Base-by-base conservation (phyloP, 2,113 vertebrate species). In the Stercorarius parasiticus region DNA sequence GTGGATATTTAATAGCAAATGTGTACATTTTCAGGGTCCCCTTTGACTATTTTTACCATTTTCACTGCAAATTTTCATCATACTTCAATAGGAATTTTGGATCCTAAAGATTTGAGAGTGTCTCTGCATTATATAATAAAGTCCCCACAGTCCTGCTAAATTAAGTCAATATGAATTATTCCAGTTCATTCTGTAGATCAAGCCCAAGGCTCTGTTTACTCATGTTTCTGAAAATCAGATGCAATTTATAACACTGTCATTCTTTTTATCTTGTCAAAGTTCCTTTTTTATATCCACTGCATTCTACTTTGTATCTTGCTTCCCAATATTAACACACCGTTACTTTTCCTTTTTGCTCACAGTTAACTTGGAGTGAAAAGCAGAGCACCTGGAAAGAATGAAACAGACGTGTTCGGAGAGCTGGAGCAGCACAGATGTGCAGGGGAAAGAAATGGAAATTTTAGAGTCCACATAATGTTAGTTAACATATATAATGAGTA, bases 201-300 rank as follows among this genome's bases (percentile, higher is more conserved):
- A 96, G 72, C 92, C 90, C 15, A 86, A 73, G 76, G 94, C 45
- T 82, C 66, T 91, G 77, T 90, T 89, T 94, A 79, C 47, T 82
- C 78, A 56, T 93, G 69, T 86, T 97, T 92, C 82, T 77, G 73
- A 93, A 91, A 89, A 96, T 73, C 42, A 86, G 23, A 70, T 69
- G 26, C 9, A 84, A 38, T 83, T 89, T 94, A 53, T 73, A 83
- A 64, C 32, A 95, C 50, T 76, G 66, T 15, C 47, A 78, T 76
- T 88, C 36, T 86, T 76, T 76, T 45, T 67, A 74, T 36, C 45
- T 82, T 81, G 36, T 78, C 71, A 53, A 58, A 61, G 23, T 58
- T 52, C 9, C 22, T 58, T 61, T 90, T 78, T 86, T 32, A 11
- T 55, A 47, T 71, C 10, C 32, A 78, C 18, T 59, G 9, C 10